These are phyloP conservation scores for Drosophila paulistorum DNA, from an alignment of 1,140 invertebrate genomes.

Conservation along the genomic window DNA sequence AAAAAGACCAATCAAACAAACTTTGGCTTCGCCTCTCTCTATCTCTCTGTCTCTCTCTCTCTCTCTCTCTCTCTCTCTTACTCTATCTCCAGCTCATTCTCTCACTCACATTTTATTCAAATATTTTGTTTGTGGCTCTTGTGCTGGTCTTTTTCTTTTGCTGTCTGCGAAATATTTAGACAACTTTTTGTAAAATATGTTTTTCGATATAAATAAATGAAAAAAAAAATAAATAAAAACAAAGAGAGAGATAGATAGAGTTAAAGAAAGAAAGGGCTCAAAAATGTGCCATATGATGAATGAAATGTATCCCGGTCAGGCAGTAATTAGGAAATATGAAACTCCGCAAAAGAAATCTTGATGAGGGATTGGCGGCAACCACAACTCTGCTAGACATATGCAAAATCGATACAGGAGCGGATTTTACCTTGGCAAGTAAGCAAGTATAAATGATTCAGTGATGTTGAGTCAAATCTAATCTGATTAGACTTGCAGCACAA, in stretches of 20 bases:
- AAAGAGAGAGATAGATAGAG: no score
- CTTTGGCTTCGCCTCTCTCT: background rate
- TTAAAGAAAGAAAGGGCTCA: background rate
- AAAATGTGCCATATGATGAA: slow-evolving; percentile 58
- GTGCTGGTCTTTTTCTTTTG: slow-evolving; percentile 2
- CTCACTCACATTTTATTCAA: slow-evolving; percentile 7
- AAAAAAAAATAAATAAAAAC: no score
- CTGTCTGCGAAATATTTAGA: slow-evolving; percentile 25
- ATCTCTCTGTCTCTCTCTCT: background rate
- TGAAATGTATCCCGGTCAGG: slow-evolving; percentile 55
- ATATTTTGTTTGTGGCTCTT: no score
- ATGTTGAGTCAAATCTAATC: no score
- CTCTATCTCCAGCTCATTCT: background rate
- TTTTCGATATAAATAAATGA: background rate
- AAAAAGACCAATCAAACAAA: slow-evolving; percentile 1
- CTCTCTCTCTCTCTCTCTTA: background rate
- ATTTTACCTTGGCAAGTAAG: background rate
- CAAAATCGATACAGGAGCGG: background rate
- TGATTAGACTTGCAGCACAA: no score
- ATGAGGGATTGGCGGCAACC: slow-evolving; percentile 1
- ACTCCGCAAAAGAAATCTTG: slow-evolving; percentile 19
- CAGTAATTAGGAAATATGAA: slow-evolving; percentile 65
- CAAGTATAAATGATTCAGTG: no score
- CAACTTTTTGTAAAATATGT: slow-evolving; percentile 6
- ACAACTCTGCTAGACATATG: slow-evolving; percentile 9